Evolutionary conservation across 2,113 vertebrate species (phyloP), one percentile per base, ranked within the genome.

Genomic region (Toxostoma redivivum): DNA sequence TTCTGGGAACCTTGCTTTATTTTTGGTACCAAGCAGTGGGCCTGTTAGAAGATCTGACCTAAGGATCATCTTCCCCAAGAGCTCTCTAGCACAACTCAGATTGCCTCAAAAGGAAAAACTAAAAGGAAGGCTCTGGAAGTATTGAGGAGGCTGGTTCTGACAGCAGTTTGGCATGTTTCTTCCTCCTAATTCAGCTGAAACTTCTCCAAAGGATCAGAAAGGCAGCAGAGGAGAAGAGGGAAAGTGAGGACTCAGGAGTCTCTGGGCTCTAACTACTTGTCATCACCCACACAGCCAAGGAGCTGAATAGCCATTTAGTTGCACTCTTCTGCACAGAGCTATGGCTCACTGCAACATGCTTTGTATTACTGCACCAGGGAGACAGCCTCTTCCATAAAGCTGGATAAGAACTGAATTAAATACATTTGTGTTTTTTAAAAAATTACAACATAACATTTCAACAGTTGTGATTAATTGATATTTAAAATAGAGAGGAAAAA

Each of bases 391-490:
- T 90, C 85, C 80, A 78, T 84, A 78, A 67, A 42, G 86, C 82
- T 94, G 87, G 82, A 70, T 93, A 92, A 88, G 88, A 93, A 86
- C 40, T 47, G 76, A 97, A 96, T 96, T 93, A 90, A 96, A 94
- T 88, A 90, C 95, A 96, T 96, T 96, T 94, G 90, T 94, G 88
- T 86, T 95, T 83, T 62, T 38, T 12, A 50, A 90, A 88, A 96
- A 78, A 83, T 83, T 74, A 97, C 95, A 97, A 91, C 94, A 92
- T 61, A 92, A 94, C 76, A 81, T 94, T 94, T 97, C 95, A 97
- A 93, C 94, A 90, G 80, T 94, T 81, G 77, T 95, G 95, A 97
- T 93, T 93, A 96, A 96, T 92, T 88, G 93, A 65, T 97, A 93
- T 96, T 96, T 96, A 90, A 94, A 97, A 88, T 71, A 53, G 72